Evolutionary conservation across 2,797 vertebrate species (phyloP).

Genomic region (Aeoliscus strigatus): DNA sequence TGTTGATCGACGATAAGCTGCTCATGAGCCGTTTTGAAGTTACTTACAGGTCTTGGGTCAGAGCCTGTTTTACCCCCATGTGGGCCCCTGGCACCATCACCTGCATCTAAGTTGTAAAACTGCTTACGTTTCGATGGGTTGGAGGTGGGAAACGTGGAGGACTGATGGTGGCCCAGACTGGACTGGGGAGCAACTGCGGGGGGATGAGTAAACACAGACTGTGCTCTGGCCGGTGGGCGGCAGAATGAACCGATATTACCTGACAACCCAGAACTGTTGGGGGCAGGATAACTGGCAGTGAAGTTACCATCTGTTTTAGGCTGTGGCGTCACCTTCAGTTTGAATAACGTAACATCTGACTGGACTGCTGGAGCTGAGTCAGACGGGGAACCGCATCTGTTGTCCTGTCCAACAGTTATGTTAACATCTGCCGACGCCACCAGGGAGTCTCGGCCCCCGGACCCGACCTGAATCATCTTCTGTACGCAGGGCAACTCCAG

Average conservation of each 20-base stretch:
- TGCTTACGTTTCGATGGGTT: slow-evolving; percentile 78
- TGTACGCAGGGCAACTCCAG: slow-evolving; percentile 80
- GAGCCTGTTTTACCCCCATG: slow-evolving; percentile 36
- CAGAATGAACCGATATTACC: slow-evolving; percentile 16
- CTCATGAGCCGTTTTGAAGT: slow-evolving; percentile 88
- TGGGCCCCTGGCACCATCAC: slow-evolving; percentile 45
- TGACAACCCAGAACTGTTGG: slow-evolving; percentile 14
- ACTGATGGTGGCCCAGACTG: slow-evolving; percentile 37
- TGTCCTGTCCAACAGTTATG: slow-evolving; percentile 66
- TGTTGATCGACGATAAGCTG: slow-evolving; percentile 86
- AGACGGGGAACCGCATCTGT: slow-evolving; percentile 43
- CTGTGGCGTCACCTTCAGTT: slow-evolving; percentile 30
- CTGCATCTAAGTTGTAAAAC: slow-evolving; percentile 65
- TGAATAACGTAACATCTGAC: slow-evolving; percentile 38
- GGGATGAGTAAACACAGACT: slow-evolving; percentile 65
- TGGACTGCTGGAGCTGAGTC: slow-evolving; percentile 15
- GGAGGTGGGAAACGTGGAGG: slow-evolving; percentile 55
- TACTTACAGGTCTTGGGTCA: slow-evolving; percentile 39
- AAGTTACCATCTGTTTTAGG: slow-evolving; percentile 33
- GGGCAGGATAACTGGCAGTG: slow-evolving; percentile 6
- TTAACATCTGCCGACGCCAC: slow-evolving; percentile 67
- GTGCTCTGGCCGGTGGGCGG: slow-evolving; percentile 31
- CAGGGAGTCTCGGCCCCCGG: slow-evolving; percentile 47
- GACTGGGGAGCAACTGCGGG: slow-evolving; percentile 37
- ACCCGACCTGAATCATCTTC: slow-evolving; percentile 72